Evolutionary conservation across 2,113 vertebrate genomes (phyloP).

Genomic region (Nycticebus coucang): DNA sequence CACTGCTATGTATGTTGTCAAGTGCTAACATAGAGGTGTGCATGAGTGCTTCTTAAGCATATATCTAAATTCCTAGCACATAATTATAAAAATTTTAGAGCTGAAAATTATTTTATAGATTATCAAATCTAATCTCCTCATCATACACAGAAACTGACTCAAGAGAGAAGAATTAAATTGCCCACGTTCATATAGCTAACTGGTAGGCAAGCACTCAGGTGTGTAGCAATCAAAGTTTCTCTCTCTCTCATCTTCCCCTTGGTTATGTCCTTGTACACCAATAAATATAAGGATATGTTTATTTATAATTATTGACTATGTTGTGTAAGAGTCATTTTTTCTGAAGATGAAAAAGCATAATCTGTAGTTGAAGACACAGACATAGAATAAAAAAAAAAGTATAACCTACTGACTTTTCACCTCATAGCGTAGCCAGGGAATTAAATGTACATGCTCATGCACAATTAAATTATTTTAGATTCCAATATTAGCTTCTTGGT

Average conservation of each 20-base stretch:
- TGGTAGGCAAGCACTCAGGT: background rate
- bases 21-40: background rate
- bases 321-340: background rate
- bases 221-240: fast-evolving
- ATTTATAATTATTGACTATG: background rate
- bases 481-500: background rate
- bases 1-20: background rate
- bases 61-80: background rate
- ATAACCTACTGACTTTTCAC: background rate
- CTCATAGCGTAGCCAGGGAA: background rate
- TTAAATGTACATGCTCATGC: background rate
- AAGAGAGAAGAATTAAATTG: background rate
- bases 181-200: background rate
- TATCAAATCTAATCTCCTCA: background rate
- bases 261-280: background rate
- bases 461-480: constrained; percentile 20
- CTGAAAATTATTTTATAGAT: background rate
- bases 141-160: background rate
- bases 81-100: background rate
- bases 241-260: background rate
- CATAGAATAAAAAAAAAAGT: background rate
- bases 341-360: background rate
- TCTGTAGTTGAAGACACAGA: background rate
- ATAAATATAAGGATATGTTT: background rate
- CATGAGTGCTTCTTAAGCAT: background rate